phyloP scores from a whole-genome alignment of 2,113 vertebrate genomes.

The Onychostruthus taczanowskii region DNA sequence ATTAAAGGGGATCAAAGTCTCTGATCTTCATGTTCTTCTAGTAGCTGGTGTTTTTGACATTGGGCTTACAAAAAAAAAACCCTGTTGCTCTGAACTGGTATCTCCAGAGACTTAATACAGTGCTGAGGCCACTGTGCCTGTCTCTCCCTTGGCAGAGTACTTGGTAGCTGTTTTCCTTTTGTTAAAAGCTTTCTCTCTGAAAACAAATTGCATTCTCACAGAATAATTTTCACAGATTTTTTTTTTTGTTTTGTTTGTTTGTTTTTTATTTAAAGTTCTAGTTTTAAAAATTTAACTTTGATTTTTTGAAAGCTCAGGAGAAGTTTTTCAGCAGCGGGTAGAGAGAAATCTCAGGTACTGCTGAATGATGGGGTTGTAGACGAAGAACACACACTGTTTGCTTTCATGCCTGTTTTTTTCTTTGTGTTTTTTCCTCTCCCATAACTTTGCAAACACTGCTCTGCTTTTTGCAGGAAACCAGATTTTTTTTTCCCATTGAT shows the following conservation, averaged over 20 bases:
- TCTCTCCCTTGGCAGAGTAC: neutral
- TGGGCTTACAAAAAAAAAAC: neutral
- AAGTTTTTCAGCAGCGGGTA: neutral
- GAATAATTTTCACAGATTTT: neutral
- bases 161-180: neutral
- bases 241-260: neutral
- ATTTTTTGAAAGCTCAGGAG: neutral
- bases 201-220: neutral
- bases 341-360: neutral
- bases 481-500: neutral
- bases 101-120: neutral
- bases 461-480: neutral
- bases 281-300: neutral
- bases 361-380: neutral
- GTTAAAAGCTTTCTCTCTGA: neutral
- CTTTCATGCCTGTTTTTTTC: neutral
- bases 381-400: neutral
- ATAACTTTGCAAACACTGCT: neutral
- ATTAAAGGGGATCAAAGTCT: neutral
- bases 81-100: neutral
- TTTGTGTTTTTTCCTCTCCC: neutral
- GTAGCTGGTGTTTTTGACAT: neutral
- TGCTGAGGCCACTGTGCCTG: neutral
- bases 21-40: neutral
- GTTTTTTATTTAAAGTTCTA: neutral